phyloP scores from a whole-genome alignment of 2,113 vertebrate genomes.

The Planiliza haematocheilus region DNA sequence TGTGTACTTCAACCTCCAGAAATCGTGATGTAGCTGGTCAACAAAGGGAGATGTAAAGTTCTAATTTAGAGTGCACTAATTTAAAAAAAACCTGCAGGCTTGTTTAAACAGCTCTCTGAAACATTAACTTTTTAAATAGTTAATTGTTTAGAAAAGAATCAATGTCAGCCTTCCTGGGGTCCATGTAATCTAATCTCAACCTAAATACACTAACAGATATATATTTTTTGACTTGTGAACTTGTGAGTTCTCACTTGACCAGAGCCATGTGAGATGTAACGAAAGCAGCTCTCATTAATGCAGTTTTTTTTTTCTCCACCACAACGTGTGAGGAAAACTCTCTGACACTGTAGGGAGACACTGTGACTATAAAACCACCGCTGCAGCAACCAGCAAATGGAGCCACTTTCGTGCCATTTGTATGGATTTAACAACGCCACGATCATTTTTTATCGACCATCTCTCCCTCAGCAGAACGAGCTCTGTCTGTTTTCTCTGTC shows the following conservation, averaged over 20 bases:
- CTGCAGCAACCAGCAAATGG: constrained; percentile 9
- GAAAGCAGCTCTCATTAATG: constrained; percentile 18
- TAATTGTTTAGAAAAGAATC: constrained; percentile 7
- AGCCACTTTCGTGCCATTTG: constrained; percentile 9
- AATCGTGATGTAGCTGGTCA: constrained; percentile 1
- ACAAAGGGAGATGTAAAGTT: constrained; percentile 5
- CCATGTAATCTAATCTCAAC: constrained; percentile 7
- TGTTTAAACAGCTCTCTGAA: constrained; percentile 28
- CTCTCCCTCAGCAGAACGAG: constrained; percentile 12
- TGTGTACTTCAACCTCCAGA: constrained; percentile 1
- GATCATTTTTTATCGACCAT: not conserved
- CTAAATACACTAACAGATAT: constrained; percentile 1
- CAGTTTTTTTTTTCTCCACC: not conserved
- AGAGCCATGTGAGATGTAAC: constrained; percentile 13
- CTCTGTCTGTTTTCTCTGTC: not conserved
- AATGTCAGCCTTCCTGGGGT: constrained; percentile 20
- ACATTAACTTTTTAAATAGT: constrained; percentile 20
- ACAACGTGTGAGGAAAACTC: not conserved
- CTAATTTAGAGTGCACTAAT: constrained; percentile 15
- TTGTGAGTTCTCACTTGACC: constrained; percentile 1
- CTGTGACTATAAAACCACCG: constrained; percentile 17
- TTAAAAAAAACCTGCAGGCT: constrained; percentile 4
- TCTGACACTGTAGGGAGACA: constrained; percentile 41
- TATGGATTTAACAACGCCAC: constrained; percentile 17
- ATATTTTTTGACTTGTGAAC: constrained; percentile 24